These are phyloP conservation scores for Stegostoma tigrinum DNA, from an alignment of 2,113 vertebrate genomes.

Conservation along the genomic window DNA sequence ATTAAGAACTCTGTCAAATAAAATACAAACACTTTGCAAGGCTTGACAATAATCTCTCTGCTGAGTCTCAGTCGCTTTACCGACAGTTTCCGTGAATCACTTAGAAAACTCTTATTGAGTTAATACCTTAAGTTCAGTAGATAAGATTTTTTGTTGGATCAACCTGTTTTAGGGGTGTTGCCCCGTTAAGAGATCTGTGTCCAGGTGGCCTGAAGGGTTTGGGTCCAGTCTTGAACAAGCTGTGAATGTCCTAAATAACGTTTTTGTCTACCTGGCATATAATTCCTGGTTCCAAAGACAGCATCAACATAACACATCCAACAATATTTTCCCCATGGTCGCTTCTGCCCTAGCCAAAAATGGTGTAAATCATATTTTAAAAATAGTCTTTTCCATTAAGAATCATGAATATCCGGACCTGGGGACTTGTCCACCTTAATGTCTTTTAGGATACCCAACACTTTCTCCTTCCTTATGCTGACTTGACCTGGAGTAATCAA, in stretches of 20 bases:
- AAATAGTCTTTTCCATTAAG: background rate
- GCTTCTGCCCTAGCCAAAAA: background rate
- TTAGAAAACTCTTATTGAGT: background rate
- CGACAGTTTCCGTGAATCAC: background rate
- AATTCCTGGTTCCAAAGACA: too few relatives aligned
- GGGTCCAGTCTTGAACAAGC: too few relatives aligned
- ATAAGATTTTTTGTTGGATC: background rate
- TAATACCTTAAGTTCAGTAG: background rate
- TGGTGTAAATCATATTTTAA: background rate
- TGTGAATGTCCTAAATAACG: too few relatives aligned
- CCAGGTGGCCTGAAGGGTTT: too few relatives aligned
- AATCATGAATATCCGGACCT: too few relatives aligned
- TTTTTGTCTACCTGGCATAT: too few relatives aligned
- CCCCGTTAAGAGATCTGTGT: too few relatives aligned
- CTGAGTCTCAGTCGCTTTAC: background rate
- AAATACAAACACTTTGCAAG: background rate
- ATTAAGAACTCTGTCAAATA: background rate
- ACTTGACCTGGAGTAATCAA: too few relatives aligned
- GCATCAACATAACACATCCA: background rate
- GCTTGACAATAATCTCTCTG: background rate
- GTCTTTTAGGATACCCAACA: too few relatives aligned
- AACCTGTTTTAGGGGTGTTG: too few relatives aligned
- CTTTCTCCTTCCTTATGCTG: too few relatives aligned
- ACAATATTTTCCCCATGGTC: background rate
- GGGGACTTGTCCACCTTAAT: too few relatives aligned